These are phyloP conservation scores for Scotopteryx bipunctaria DNA, from an alignment of 2,888 invertebrate species.

Conservation along the genomic window DNA sequence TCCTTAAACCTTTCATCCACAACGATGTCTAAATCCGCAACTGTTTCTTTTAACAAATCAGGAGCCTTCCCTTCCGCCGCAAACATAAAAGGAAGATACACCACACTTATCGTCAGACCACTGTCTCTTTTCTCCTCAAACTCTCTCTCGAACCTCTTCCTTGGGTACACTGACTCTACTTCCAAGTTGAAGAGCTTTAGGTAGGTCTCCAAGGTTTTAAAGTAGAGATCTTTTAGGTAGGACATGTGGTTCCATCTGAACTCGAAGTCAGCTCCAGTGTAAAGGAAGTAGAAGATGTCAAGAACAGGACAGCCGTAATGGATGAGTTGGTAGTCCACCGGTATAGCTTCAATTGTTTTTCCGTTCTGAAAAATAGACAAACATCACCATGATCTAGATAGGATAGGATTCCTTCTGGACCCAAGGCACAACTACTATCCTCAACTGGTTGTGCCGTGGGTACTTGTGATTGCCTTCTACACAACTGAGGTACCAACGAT, in stretches of 20 bases:
- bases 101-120: constrained; percentile 42
- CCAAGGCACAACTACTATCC: no score
- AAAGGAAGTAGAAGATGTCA: constrained; percentile 35
- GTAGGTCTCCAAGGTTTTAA: constrained; percentile 17
- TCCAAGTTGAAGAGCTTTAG: constrained; percentile 47
- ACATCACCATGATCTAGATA: no score
- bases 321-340: constrained; percentile 49
- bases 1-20: constrained; percentile 41
- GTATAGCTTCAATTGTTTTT: constrained; percentile 39
- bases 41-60: constrained; percentile 40
- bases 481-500: no score
- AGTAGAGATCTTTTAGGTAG: constrained; percentile 42
- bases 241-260: constrained; percentile 46
- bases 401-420: no score
- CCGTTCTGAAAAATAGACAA: constrained; percentile 49
- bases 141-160: constrained; percentile 45
- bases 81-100: constrained; percentile 45
- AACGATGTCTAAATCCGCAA: constrained; percentile 35
- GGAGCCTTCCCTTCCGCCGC: constrained; percentile 40
- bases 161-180: constrained; percentile 44
- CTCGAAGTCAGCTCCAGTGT: constrained; percentile 18
- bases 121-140: constrained; percentile 46
- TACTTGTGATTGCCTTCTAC: no score
- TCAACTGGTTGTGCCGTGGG: no score
- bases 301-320: constrained; percentile 39